These are phyloP conservation scores for Eremophila alpestris DNA, from an alignment of 2,797 vertebrate genomes.

Conservation along the genomic window DNA sequence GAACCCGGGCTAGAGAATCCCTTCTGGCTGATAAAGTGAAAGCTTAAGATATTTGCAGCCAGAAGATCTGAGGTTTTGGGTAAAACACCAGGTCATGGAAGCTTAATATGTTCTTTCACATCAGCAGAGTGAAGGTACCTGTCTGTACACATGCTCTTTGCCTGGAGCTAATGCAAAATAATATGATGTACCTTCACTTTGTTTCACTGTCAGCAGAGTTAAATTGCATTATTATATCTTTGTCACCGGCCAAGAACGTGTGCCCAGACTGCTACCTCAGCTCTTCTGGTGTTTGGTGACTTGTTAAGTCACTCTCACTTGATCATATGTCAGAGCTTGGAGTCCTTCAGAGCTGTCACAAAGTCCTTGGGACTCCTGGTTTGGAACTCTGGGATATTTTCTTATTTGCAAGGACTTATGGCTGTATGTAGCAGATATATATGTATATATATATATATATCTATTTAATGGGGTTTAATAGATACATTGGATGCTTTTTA, in stretches of 20 bases:
- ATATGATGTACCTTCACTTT: constrained; percentile 38
- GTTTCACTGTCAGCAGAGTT: constrained; percentile 57
- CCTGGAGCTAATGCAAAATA: constrained; percentile 51
- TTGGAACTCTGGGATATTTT: background rate
- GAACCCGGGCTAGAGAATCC: background rate
- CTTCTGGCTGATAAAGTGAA: background rate
- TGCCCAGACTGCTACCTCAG: constrained; percentile 56
- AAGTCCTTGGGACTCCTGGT: constrained; percentile 28
- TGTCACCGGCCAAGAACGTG: background rate
- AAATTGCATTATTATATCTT: constrained; percentile 62
- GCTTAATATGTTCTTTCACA: background rate
- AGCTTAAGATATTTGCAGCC: background rate
- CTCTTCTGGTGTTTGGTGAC: constrained; percentile 47
- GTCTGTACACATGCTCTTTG: constrained; percentile 2
- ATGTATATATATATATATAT: no score
- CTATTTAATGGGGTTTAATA: background rate
- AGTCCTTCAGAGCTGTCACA: constrained; percentile 41
- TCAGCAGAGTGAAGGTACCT: background rate
- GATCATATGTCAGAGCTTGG: constrained; percentile 18
- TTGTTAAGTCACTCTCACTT: constrained; percentile 18
- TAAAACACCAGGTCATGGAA: background rate
- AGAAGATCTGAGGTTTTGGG: background rate
- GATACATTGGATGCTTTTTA: background rate
- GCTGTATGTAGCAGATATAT: background rate
- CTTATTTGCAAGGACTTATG: background rate